Conservation (phyloP, 2,113 vertebrate genomes). For the Clarias macrocephalus region DNA sequence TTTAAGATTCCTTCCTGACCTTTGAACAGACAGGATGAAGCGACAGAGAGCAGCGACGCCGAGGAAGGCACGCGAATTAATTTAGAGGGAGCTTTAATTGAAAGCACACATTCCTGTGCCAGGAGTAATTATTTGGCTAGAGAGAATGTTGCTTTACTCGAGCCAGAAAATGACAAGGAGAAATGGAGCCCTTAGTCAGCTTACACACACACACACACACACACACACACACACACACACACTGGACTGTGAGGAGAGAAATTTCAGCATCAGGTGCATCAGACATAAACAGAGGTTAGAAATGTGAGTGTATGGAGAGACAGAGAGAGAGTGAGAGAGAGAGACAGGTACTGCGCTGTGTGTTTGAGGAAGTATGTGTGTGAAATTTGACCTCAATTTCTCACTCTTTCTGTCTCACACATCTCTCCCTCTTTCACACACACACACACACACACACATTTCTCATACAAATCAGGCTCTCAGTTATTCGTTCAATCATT, state of each 20-base stretch:
- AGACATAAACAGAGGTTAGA: slow-evolving; percentile 24
- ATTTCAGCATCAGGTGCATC: slow-evolving; percentile 11
- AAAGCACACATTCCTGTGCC: slow-evolving; percentile 44
- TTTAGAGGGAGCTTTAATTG: slow-evolving; percentile 44
- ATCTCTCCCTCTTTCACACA: background rate
- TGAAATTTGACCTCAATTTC: slow-evolving; percentile 1
- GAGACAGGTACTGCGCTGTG: slow-evolving; percentile 45
- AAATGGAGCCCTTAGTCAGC: slow-evolving; percentile 5
- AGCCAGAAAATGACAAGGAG: slow-evolving; percentile 32
- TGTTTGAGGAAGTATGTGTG: slow-evolving; percentile 12
- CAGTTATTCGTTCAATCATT: background rate
- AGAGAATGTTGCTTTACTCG: slow-evolving; percentile 12
- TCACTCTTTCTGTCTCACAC: background rate
- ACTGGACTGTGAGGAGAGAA: background rate
- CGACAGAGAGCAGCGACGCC: background rate
- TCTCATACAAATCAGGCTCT: background rate
- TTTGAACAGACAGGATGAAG: slow-evolving; percentile 29
- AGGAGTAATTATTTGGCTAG: slow-evolving; percentile 41
- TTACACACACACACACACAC: slow-evolving; percentile 61
- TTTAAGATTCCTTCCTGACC: slow-evolving; percentile 33
- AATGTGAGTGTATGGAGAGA: slow-evolving; percentile 13
- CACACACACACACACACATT: background rate
- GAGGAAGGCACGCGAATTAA: slow-evolving; percentile 32
- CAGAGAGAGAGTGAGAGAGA: background rate
- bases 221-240: slow-evolving; percentile 5